A percentile compares a stretch with the other conserved stretches of the same genome.
Conservation (phyloP, 2,888 invertebrate genomes). For the Sarcophaga carnaria region DNA sequence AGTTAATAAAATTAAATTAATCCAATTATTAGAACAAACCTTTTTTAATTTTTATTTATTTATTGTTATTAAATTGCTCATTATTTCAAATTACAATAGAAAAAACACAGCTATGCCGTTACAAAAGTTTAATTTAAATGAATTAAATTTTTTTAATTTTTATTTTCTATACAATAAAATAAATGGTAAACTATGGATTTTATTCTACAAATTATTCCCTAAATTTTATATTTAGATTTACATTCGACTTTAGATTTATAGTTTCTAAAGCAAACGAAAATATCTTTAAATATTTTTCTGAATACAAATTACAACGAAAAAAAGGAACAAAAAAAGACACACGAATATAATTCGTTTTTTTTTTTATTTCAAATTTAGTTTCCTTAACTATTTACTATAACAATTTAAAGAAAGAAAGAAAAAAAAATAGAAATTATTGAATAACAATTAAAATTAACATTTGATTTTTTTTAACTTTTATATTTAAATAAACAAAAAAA, state of each 20-base stretch:
- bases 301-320: neutral
- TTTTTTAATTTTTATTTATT: no score
- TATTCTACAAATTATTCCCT: neutral
- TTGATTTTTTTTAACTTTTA: neutral
- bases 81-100: no score
- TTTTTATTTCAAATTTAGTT: neutral
- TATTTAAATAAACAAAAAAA: no score
- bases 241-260: neutral
- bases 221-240: no score
- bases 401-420: neutral
- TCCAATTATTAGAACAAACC: no score
- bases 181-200: neutral
- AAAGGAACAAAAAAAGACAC: neutral
- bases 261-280: neutral
- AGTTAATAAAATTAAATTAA: no score
- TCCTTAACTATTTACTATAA: constrained; percentile 1
- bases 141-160: neutral
- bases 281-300: neutral
- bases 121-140: neutral
- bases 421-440: neutral
- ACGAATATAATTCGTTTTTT: neutral
- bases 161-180: neutral
- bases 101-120: no score
- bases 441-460: no score
- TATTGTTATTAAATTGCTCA: no score